These are phyloP conservation scores for Pseudobourletiella spinata DNA, from an alignment of 1,140 invertebrate genomes.

Conservation along the genomic window DNA sequence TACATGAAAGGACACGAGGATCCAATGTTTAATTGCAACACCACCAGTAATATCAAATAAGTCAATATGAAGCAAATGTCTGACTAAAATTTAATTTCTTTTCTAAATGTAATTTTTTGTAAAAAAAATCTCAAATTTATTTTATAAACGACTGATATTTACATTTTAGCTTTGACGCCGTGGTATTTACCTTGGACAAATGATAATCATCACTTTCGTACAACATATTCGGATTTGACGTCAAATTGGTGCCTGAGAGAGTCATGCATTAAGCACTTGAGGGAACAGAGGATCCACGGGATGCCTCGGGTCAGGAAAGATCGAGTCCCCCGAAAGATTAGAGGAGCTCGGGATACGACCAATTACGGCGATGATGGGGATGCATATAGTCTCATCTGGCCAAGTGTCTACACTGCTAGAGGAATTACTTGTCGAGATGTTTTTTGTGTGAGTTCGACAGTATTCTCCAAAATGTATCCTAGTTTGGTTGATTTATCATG, in stretches of 20 bases:
- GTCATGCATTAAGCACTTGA: conserved; percentile 5
- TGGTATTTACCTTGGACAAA: conserved; percentile 28
- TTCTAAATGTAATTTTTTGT: not conserved
- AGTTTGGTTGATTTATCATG: too few species aligned
- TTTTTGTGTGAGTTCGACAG: conserved; percentile 30
- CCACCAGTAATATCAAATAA: conserved; percentile 13
- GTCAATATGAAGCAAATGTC: not conserved
- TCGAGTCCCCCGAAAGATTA: conserved; percentile 13
- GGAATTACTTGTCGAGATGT: conserved; percentile 31
- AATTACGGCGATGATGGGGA: conserved; percentile 34
- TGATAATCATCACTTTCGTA: conserved; percentile 28
- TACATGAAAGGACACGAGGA: conserved; percentile 26
- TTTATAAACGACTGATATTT: not conserved
- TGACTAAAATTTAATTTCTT: too few species aligned
- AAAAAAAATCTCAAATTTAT: not conserved
- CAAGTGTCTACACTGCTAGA: conserved; percentile 27
- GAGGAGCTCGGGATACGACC: conserved; percentile 18
- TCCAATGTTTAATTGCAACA: conserved; percentile 23
- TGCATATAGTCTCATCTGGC: conserved; percentile 28
- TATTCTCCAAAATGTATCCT: too few species aligned
- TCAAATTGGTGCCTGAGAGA: conserved; percentile 18
- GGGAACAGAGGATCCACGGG: conserved; percentile 24
- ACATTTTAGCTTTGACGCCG: conserved; percentile 22
- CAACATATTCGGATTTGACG: conserved; percentile 27
- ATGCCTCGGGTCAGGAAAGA: conserved; percentile 29